A percentile compares a stretch with the other conserved stretches of the same genome.
Conservation (phyloP, 2,888 invertebrate species). For the Nephrotoma flavescens region DNA sequence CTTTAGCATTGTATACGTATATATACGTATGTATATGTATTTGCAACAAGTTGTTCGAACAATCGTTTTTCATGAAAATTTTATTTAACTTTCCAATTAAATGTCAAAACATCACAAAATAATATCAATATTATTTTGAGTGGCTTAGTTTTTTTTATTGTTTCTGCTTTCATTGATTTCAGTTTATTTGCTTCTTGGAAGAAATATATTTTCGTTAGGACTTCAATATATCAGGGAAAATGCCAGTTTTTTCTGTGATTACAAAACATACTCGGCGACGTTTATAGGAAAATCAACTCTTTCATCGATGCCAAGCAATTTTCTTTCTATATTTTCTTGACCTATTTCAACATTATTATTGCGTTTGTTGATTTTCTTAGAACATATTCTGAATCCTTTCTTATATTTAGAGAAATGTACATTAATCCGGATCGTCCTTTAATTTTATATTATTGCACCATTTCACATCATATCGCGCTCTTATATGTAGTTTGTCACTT, state of each 20-base stretch:
- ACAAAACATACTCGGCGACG: neutral
- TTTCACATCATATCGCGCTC: neutral
- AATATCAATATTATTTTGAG: neutral
- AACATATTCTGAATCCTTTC: neutral
- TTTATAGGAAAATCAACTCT: neutral
- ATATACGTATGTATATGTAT: too few species aligned
- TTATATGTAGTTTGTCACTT: neutral
- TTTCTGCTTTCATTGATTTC: neutral
- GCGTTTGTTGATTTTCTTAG: neutral
- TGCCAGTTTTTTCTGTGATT: neutral
- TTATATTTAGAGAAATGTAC: neutral
- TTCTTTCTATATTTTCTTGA: neutral
- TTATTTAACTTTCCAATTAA: neutral
- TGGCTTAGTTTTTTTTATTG: neutral
- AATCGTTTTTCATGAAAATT: neutral
- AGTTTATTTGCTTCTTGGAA: neutral
- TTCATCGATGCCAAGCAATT: neutral
- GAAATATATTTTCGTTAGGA: neutral
- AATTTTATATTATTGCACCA: neutral
- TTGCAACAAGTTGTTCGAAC: neutral
- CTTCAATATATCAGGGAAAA: too few species aligned
- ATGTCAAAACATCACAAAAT: neutral
- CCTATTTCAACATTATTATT: neutral
- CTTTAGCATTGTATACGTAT: neutral
- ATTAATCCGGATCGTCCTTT: neutral